Percentiles rank a stretch among this genome's conserved stretches.
Conservation (phyloP, 2,888 invertebrate genomes). For the Apamea epomidion region DNA sequence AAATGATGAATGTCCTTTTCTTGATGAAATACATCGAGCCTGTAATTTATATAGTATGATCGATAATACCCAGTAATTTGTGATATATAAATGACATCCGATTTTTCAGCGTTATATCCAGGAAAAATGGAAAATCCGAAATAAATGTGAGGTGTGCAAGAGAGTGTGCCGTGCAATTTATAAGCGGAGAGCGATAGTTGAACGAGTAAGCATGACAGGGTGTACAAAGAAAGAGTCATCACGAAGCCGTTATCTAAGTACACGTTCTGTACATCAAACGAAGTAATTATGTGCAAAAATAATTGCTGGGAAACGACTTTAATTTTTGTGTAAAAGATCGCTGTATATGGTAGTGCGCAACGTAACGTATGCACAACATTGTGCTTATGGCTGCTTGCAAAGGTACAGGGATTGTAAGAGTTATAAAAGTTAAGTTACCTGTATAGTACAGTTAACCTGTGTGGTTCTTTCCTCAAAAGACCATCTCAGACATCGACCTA, state of each 20-base stretch:
- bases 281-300: background rate
- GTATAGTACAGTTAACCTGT: too few species aligned
- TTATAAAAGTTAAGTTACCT: background rate
- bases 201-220: background rate
- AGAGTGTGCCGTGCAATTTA: conserved; percentile 29
- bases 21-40: conserved; percentile 16
- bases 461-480: too few species aligned
- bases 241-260: background rate
- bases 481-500: too few species aligned
- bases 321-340: background rate
- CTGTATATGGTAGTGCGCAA: background rate
- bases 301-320: background rate
- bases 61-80: conserved; percentile 54
- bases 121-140: conserved; percentile 69
- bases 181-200: conserved; percentile 43
- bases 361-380: background rate
- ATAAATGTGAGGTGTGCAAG: conserved; percentile 66
- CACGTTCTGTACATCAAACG: background rate
- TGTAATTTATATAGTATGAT: conserved; percentile 47
- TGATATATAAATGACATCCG: conserved; percentile 58
- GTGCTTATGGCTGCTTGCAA: background rate
- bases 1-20: conserved; percentile 37
- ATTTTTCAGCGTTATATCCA: conserved; percentile 67
- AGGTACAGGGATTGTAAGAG: background rate
- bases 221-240: background rate